Base-by-base conservation (phyloP, 1,140 invertebrate genomes). In the Monochamus saltuarius region DNA sequence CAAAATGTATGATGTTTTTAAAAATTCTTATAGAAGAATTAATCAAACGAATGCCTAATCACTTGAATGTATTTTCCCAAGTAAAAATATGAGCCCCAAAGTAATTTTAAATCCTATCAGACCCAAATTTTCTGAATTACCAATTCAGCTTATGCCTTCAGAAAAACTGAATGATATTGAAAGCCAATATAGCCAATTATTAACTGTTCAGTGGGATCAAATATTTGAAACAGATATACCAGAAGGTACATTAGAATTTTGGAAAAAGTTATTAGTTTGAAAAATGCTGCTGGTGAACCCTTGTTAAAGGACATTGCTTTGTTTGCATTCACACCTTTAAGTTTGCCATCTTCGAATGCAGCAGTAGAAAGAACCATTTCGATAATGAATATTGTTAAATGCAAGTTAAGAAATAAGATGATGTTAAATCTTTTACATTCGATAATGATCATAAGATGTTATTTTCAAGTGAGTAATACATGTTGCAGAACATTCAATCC, bases 211-310 rank as follows among this genome's bases (percentile, higher is more conserved):
- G 1, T 62, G 60, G 60, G 11, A 38, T 1, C 29, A 62, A 52
- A 22, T 59, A 13, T 62, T 62, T 51, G 37, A 16, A n/a, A n/a
- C n/a, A 4, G 36, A 43, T 8, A 59, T 59, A 8, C 60, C 60
- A 6, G 46, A 51, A 13, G 56, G 59, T 36, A 10, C 56, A 39
- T 6, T 50, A 29, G n/a, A 8, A 10, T 62, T 62, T 39, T 59
- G 60, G 42, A 58, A 51, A 62, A 58, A 52, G 43, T 50, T 11
- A 51, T 7, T 14, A 59, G 45, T 19, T 29, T 51, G 56, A 60
- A 61, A 60, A 62, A 62, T 62, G 60, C 60, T 22, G 60, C 55
- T n/a, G 56, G 46, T 7, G 34, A 59, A 7, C 29, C 40, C 16
- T 2, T 62, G 13, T 62, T 58, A 34, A 4, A 59, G n/a, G 55